Conservation (phyloP, 2,797 vertebrate species). For the Hemitrygon akajei region DNA sequence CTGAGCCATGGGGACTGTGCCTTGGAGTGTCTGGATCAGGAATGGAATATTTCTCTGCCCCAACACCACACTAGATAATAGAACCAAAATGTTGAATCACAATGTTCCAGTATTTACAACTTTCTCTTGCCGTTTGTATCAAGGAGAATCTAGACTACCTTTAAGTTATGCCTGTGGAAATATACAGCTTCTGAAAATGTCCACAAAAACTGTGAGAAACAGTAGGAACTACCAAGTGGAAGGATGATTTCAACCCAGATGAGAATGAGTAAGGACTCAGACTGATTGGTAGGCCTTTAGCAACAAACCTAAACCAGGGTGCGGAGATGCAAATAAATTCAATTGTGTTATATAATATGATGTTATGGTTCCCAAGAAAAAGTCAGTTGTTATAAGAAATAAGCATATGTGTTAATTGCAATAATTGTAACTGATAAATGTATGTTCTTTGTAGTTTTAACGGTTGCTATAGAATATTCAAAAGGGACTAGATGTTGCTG, state of each 20-base stretch:
- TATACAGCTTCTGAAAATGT: neutral
- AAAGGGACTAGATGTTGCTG: neutral
- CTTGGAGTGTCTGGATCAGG: neutral
- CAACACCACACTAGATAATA: neutral
- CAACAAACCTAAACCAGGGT: neutral
- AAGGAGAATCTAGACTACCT: neutral
- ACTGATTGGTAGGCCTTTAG: neutral
- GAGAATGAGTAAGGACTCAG: neutral
- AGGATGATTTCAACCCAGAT: neutral
- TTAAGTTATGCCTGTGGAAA: neutral
- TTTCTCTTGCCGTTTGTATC: neutral
- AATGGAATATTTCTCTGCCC: neutral
- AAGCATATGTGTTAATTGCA: neutral
- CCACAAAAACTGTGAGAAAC: neutral
- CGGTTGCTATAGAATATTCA: no score
- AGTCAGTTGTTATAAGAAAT: neutral
- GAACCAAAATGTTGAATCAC: neutral
- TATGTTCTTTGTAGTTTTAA: neutral
- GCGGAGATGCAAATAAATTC: neutral
- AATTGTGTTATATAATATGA: constrained; percentile 4
- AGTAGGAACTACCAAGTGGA: neutral
- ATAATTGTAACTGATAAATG: neutral
- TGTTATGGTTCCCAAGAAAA: neutral
- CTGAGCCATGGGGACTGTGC: neutral
- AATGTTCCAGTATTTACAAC: neutral